Conservation (phyloP, 2,888 invertebrate genomes). For the Dusona sp. region DNA sequence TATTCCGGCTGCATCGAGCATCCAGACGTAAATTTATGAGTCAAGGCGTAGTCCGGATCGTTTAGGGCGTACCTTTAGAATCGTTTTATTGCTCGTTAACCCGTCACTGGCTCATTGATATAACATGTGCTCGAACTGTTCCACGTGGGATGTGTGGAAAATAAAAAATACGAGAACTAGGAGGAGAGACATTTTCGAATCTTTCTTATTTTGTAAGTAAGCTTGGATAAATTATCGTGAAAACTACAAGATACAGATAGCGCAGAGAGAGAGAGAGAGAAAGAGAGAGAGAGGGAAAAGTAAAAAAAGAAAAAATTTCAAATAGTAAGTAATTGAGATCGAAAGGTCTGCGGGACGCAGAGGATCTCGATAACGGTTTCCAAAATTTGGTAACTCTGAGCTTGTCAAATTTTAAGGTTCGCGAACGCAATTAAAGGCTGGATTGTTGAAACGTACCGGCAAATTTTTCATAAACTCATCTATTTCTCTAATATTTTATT, state of each 20-base stretch:
- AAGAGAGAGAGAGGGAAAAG: neutral
- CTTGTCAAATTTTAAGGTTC: no score
- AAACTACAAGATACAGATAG: neutral
- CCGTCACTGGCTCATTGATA: constrained; percentile 56
- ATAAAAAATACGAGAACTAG: constrained; percentile 45
- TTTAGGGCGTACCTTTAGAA: constrained; percentile 71
- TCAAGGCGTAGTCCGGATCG: constrained; percentile 69
- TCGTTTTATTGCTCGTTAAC: constrained; percentile 76
- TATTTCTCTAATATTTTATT: no score
- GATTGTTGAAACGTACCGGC: no score
- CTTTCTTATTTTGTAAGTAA: neutral
- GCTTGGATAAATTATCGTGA: constrained; percentile 6
- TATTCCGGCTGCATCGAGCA: constrained; percentile 50
- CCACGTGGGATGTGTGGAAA: constrained; percentile 27
- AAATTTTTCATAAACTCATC: no score
- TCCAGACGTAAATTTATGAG: constrained; percentile 74
- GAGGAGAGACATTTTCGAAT: neutral
- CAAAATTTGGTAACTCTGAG: no score
- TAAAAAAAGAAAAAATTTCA: neutral
- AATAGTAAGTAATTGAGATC: neutral
- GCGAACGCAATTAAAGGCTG: no score
- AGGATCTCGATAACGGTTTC: no score
- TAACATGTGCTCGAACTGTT: neutral
- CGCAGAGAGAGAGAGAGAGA: no score
- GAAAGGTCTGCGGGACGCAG: no score